A percentile compares a stretch with the other conserved stretches of the same genome.
Conservation (phyloP, 2,113 vertebrate genomes). For the Natator depressus region DNA sequence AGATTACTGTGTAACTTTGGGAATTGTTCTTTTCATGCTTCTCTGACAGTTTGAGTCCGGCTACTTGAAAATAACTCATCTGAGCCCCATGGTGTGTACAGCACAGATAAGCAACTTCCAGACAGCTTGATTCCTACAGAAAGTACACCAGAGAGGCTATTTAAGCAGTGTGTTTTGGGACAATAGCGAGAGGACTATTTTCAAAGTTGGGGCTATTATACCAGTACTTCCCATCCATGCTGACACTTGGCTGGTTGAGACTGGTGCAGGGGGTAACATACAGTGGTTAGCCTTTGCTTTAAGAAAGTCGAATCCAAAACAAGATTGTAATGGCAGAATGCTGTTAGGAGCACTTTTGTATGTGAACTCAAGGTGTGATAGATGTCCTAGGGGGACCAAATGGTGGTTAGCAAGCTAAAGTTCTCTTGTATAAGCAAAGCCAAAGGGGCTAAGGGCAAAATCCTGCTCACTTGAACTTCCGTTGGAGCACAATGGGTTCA, state of each 20-base stretch:
- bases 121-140: neutral
- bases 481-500: neutral
- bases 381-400: neutral
- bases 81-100: neutral
- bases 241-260: neutral
- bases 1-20: neutral
- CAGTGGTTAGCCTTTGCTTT: neutral
- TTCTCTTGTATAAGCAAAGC: neutral
- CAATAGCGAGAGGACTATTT: neutral
- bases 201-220: neutral
- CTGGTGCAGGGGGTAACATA: neutral
- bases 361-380: neutral
- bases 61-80: neutral
- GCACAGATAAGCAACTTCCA: neutral
- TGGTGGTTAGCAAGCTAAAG: neutral
- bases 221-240: neutral
- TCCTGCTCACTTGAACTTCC: neutral
- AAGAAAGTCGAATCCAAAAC: neutral
- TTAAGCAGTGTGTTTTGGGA: neutral
- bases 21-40: neutral
- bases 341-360: neutral
- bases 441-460: neutral
- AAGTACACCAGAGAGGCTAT: neutral
- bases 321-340: neutral
- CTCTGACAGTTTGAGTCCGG: neutral